Evolutionary conservation across 2,888 invertebrate species (phyloP), one percentile per base, ranked within the genome.

Genomic region (Osmoderma eremita): DNA sequence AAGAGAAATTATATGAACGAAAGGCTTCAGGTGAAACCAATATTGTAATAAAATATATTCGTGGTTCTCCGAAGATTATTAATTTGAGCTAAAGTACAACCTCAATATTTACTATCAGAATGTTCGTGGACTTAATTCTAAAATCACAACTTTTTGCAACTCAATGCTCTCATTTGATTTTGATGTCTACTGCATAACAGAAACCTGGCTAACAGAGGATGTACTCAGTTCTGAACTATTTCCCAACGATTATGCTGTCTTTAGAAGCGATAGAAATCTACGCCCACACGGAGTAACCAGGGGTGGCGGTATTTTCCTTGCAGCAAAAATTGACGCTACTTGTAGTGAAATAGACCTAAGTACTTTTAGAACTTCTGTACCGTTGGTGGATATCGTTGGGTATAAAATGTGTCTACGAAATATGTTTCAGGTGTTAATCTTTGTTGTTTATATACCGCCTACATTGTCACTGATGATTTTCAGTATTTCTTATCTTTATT

Each of bases 121-220:
- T 42, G 42, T 42, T 2, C 42, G 42, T n/a, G 13, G 42, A 42
- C 3, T 42, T 1, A 42, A 42, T n/a, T 15, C 42, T n/a, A 42
- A 42, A 42, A 17, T 1, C n/a, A 15, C 42, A 17, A 3, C 13
- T 5, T n/a, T 42, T 13, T n/a, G n/a, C 12, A 42, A 42, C 12
- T 42, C 13, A 1, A 3, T 42, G 1, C 17, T 13, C 17, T 13
- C 42, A 10, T 42, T n/a, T 8, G 30, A 53, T n/a, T 53, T 53
- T n/a, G 53, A 53, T 53, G 10, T 53, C 3, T n/a, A 22, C 2
- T 17, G 36, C 4, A 15, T 53, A 8, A 22, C 53, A n/a, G 53
- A 53, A 24, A 53, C 53, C 2, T 53, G 53, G 53, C 30, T 53
- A 6, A 24, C 36, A n/a, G 53, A 53, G 10, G 15, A 53, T 24